phyloP scores from a whole-genome alignment of 2,888 invertebrate genomes.

The Tiliacea citrago region DNA sequence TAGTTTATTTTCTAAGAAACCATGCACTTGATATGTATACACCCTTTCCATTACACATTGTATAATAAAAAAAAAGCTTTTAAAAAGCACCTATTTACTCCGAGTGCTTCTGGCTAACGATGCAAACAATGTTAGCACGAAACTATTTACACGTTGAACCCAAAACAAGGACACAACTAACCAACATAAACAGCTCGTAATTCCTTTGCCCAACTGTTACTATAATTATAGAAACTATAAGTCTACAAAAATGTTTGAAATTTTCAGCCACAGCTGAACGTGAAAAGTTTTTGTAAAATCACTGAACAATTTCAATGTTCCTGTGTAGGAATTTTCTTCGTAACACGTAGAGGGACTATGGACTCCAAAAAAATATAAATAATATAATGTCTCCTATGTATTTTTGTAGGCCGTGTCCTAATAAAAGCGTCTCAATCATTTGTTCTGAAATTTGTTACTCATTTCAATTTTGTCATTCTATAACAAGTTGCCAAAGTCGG shows the following conservation, averaged over 20 bases:
- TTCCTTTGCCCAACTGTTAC: conserved; percentile 41
- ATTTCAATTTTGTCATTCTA: too few relatives aligned
- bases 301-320: conserved; percentile 56
- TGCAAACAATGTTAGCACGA: conserved; percentile 51
- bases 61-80: not conserved
- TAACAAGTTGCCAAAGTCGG: too few relatives aligned
- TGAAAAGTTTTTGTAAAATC: conserved; percentile 54
- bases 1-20: too few relatives aligned
- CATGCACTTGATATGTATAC: too few relatives aligned
- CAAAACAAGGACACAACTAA: conserved; percentile 42
- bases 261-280: conserved; percentile 31
- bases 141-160: conserved; percentile 49
- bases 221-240: conserved; percentile 18
- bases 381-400: not conserved
- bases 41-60: not conserved
- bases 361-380: not conserved
- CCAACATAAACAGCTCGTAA: conserved; percentile 52
- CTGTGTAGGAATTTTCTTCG: conserved; percentile 32
- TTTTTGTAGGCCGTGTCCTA: not conserved
- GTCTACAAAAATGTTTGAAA: conserved; percentile 48
- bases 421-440: not conserved
- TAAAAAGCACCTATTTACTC: conserved; percentile 11
- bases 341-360: not conserved
- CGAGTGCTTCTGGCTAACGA: conserved; percentile 36
- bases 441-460: too few relatives aligned